Evolutionary conservation across 2,113 vertebrate genomes (phyloP).

Genomic region (Cephalopholis sonnerati): DNA sequence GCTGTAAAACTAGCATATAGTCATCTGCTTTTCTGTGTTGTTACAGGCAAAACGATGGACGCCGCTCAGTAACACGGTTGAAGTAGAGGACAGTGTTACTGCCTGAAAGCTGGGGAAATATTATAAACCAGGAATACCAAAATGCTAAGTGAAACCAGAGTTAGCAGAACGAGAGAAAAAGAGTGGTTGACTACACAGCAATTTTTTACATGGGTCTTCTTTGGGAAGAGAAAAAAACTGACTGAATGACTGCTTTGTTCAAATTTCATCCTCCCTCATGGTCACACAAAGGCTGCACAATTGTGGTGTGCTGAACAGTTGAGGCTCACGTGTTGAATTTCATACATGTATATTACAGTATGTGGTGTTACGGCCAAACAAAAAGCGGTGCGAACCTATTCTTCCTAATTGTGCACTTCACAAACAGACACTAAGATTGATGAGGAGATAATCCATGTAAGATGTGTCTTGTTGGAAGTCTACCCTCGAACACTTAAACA

Average conservation of each 20-base stretch:
- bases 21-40: conserved; percentile 60
- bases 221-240: conserved; percentile 12
- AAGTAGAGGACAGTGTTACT: conserved; percentile 64
- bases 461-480: conserved; percentile 72
- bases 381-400: conserved; percentile 35
- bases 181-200: conserved; percentile 26
- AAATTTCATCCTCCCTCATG: conserved; percentile 46
- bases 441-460: conserved; percentile 76
- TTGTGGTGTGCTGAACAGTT: conserved; percentile 31
- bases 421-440: conserved; percentile 67
- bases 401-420: conserved; percentile 62
- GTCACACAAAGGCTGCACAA: conserved; percentile 53
- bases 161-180: conserved; percentile 43
- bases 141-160: conserved; percentile 73
- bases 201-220: conserved; percentile 33
- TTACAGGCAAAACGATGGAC: conserved; percentile 55
- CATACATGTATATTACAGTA: conserved; percentile 10
- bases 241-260: conserved; percentile 67
- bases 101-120: conserved; percentile 58
- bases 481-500: conserved; percentile 78
- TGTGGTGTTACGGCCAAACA: conserved; percentile 19
- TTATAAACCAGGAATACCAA: conserved; percentile 57
- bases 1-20: conserved; percentile 64
- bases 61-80: conserved; percentile 60
- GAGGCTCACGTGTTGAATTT: conserved; percentile 28